Base-by-base conservation (phyloP, 2,113 vertebrate genomes). In the Trochalopteron elliotii region DNA sequence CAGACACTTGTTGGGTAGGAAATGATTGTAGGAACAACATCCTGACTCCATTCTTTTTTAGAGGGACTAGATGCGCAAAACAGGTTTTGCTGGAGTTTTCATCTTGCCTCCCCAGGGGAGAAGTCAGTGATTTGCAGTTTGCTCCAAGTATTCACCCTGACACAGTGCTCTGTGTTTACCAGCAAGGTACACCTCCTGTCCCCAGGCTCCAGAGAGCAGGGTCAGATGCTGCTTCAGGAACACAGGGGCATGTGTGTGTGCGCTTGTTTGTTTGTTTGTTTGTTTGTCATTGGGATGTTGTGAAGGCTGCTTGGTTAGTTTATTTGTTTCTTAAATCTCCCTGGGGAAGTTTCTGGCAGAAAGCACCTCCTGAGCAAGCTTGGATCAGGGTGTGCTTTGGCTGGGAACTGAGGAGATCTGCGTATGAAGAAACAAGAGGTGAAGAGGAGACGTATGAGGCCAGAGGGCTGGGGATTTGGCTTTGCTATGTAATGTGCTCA, bases 311-410 rank as follows among this genome's bases (percentile, higher is more conserved):
- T 89, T 74, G 50, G 63, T 87, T 91, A 79, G 87, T 96, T 96
- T 96, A 67, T 97, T 97, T 97, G 47, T 90, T 95, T 96, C 92
- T 88, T 88, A 86, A 88, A 90, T 95, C 79, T 95, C 93, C 90
- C 79, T 67, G 83, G 86, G 88, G 90, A 92, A 68, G 47, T 92
- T 96, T 91, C 85, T 96, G 96, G 96, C 92, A 96, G 92, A 94
- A 92, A 94, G 60, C 31, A 83, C 31, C 92, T 92, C 85, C 87
- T 86, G 68, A 92, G 82, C 5, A 42, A 92, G 68, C 68, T 87
- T 83, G 68, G 90, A 75, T 52, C 44, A 64, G 78, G 31, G 59
- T 87, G 44, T 82, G 49, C 47, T 92, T 89, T 97, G 94, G 87
- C 93, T 96, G 61, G 91, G 67, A 95, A 23, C 28, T 21, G 78